Evolutionary conservation across 2,888 invertebrate genomes (phyloP).

Genomic region (Tuberolachnus salignus): DNA sequence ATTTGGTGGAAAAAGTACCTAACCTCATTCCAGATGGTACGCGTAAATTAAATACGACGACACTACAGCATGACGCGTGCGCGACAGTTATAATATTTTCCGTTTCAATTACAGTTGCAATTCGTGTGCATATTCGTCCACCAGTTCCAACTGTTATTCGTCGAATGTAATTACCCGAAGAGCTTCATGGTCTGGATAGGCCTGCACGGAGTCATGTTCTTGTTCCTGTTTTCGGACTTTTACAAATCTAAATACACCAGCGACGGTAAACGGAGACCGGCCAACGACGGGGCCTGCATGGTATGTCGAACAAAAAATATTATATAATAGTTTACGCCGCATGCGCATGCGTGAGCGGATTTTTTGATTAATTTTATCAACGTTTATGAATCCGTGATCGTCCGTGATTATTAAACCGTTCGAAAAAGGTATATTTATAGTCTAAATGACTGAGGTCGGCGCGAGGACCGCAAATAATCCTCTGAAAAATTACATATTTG

Average conservation of each 20-base stretch:
- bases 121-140: conserved; percentile 90
- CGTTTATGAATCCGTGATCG: too few species aligned
- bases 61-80: too few species aligned
- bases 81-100: conserved; percentile 11
- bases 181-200: conserved; percentile 94
- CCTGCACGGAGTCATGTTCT: conserved; percentile 90
- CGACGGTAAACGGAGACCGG: conserved; percentile 54
- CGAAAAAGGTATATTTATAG: too few species aligned
- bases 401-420: too few species aligned
- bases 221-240: conserved; percentile 92
- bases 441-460: too few species aligned
- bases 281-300: conserved; percentile 49
- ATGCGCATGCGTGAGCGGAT: too few species aligned
- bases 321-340: too few species aligned
- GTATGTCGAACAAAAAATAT: conserved; percentile 5
- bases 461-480: too few species aligned
- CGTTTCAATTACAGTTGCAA: conserved; percentile 73
- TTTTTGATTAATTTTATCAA: too few species aligned
- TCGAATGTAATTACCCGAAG: conserved; percentile 89
- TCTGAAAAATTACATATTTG: too few species aligned
- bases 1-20: conserved; percentile 97
- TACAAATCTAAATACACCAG: conserved; percentile 80
- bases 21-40: conserved; percentile 93
- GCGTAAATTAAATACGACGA: conserved; percentile 57
- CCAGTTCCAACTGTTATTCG: conserved; percentile 88